Percentiles rank a stretch among this genome's conserved stretches.
phyloP scores from a whole-genome alignment of 2,888 invertebrate genomes.

The Scaptodrosophila latifasciaeformis region DNA sequence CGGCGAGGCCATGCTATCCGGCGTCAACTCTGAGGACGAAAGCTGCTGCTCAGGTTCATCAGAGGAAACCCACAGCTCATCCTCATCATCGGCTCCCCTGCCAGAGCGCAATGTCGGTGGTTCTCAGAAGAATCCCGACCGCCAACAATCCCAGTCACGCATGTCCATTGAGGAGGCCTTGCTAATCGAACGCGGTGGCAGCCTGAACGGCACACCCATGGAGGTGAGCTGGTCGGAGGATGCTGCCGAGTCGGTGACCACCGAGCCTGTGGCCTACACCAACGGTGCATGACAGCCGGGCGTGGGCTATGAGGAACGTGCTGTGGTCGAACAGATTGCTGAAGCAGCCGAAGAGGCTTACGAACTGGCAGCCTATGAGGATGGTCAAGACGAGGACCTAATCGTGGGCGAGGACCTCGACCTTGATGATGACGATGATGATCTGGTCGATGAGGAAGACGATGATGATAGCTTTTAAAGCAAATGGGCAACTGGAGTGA shows the following conservation, averaged over 20 bases:
- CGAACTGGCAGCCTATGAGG: constrained; percentile 37
- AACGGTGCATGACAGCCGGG: constrained; percentile 68
- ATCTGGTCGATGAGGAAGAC: constrained; percentile 14
- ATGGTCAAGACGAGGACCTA: constrained; percentile 38
- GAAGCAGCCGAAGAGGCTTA: constrained; percentile 64
- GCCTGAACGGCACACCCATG: constrained; percentile 76
- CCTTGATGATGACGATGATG: constrained; percentile 20
- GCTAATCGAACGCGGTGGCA: constrained; percentile 61
- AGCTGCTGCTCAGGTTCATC: constrained; percentile 77
- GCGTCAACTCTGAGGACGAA: constrained; percentile 79
- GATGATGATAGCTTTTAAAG: constrained; percentile 75
- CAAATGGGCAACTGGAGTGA: no score
- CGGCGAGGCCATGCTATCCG: constrained; percentile 82
- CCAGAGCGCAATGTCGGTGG: constrained; percentile 6
- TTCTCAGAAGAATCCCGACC: constrained; percentile 21
- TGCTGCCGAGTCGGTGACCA: constrained; percentile 63
- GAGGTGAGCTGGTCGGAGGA: constrained; percentile 76
- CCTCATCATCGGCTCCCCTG: constrained; percentile 66
- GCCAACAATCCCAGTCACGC: constrained; percentile 64
- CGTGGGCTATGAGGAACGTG: constrained; percentile 56
- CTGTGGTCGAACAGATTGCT: constrained; percentile 51
- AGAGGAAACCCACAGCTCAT: constrained; percentile 75
- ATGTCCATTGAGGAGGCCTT: constrained; percentile 73
- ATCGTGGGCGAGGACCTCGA: constrained; percentile 39
- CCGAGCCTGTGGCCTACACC: constrained; percentile 29